Percentiles rank a stretch among this genome's conserved stretches.
Conservation (phyloP, 2,113 vertebrate genomes). For the Sporophila hypoxantha region DNA sequence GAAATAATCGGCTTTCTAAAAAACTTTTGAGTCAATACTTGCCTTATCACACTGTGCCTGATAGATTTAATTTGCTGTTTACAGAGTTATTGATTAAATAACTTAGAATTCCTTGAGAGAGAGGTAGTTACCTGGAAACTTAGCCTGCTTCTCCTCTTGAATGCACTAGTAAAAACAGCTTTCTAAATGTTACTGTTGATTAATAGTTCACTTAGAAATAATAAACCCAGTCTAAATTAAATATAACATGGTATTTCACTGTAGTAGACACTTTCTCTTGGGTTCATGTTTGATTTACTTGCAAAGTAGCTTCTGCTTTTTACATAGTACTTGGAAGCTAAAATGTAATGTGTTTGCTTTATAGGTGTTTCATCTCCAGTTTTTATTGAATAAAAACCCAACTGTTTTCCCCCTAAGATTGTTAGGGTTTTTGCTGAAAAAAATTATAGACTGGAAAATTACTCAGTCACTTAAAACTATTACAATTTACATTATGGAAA, state of each 20-base stretch:
- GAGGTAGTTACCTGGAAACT: conserved; percentile 18
- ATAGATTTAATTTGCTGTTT: conserved; percentile 44
- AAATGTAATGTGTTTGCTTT: neutral
- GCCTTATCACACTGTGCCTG: neutral
- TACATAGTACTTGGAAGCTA: neutral
- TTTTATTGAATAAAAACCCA: neutral
- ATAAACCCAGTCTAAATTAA: neutral
- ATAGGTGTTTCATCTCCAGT: neutral
- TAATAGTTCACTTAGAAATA: conserved; percentile 16
- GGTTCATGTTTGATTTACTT: neutral
- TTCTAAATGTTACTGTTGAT: conserved; percentile 7
- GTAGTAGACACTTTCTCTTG: neutral
- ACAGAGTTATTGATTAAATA: conserved; percentile 40
- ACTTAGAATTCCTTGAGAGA: conserved; percentile 2
- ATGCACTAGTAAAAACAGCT: neutral
- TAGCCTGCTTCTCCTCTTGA: neutral
- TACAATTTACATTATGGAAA: neutral
- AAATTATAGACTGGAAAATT: neutral
- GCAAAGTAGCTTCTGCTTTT: neutral
- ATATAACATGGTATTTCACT: neutral
- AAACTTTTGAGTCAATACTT: conserved; percentile 6
- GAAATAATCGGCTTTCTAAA: conserved; percentile 17
- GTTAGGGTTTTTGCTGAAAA: neutral
- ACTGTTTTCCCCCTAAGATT: neutral
- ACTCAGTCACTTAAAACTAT: neutral